Evolutionary conservation across 2,113 vertebrate species (phyloP), one percentile per base, ranked within the genome.

Genomic region (Machaerirhynchus nigripectus): DNA sequence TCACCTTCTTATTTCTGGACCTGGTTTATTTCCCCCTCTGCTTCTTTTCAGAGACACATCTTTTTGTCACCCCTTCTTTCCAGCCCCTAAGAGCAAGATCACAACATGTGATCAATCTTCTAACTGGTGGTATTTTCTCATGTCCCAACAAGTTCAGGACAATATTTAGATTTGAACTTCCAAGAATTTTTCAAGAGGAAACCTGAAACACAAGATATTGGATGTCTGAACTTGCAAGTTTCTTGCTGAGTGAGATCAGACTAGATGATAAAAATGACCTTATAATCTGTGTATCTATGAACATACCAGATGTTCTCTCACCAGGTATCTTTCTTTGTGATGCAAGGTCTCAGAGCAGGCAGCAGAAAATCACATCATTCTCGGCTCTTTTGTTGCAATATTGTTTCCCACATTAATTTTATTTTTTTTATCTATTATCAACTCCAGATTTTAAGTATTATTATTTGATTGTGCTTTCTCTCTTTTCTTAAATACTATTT

Each of bases 281-380:
- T 63, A 78, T 73, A 87, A 75, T 63, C 35, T 24, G 20, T 59
- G 17, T 55, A 52, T 74, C 31, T 87, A 14, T 37, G 39, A 91
- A 28, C 10, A 59, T 30, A 67, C 35, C 60, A 92, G 86, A 68
- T 92, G 80, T 67, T 90, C 39, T 47, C 85, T 86, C 88, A 93
- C 21, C 55, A 87, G 52, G 68, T 75, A 12, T 67, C 50, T 85
- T 47, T 73, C 46, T 88, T 57, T 11, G 5, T 13, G 7, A 57
- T 67, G 15, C 39, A 74, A 68, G 30, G 26, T 83, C 75, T 85
- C 52, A 44, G 55, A 89, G 21, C 35, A 70, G 74, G 30, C 4
- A 70, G 37, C 7, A 83, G 21, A 77, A 94, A 90, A 77, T 74
- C 19, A 37, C 39, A 67, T 44, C n/a, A 47, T 39, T 64, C 16